phyloP scores from a whole-genome alignment of 2,113 vertebrate species.

The Dasyurus viverrinus region DNA sequence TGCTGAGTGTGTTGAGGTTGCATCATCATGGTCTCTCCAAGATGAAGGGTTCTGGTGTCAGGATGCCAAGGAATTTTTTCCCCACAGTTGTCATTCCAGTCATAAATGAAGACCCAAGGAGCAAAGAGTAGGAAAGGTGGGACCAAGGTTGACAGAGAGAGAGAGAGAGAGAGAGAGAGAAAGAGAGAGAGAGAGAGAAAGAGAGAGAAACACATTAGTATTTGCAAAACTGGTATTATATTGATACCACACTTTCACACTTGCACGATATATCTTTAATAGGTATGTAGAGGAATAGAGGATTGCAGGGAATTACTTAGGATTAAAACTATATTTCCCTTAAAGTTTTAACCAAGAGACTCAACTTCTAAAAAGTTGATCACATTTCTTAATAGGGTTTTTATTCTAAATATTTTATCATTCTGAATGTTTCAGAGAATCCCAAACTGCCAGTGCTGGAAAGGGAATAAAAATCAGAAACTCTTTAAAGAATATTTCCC shows the following conservation, averaged over 20 bases:
- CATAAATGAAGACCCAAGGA: constrained; percentile 88
- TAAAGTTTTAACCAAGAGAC: background rate
- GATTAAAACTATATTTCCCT: background rate
- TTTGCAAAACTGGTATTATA: background rate
- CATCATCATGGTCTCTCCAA: constrained; percentile 99
- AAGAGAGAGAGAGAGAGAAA: background rate
- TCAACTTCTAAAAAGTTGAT: background rate
- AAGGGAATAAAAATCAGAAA: background rate
- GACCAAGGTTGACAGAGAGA: background rate
- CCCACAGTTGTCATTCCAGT: constrained; percentile 90
- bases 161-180: background rate
- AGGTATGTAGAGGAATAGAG: background rate
- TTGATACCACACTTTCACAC: background rate
- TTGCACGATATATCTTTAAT: background rate
- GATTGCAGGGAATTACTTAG: background rate
- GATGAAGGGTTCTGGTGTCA: constrained; percentile 97
- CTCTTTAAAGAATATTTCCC: background rate
- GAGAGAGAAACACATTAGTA: background rate
- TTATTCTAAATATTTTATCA: background rate
- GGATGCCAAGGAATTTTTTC: constrained; percentile 86
- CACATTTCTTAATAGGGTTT: background rate
- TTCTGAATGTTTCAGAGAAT: background rate
- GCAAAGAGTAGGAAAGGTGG: constrained; percentile 66
- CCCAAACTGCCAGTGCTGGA: background rate
- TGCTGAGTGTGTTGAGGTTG: constrained; percentile 98